Evolutionary conservation across 1,140 invertebrate species (phyloP).

Genomic region (Heliconius hewitsoni): DNA sequence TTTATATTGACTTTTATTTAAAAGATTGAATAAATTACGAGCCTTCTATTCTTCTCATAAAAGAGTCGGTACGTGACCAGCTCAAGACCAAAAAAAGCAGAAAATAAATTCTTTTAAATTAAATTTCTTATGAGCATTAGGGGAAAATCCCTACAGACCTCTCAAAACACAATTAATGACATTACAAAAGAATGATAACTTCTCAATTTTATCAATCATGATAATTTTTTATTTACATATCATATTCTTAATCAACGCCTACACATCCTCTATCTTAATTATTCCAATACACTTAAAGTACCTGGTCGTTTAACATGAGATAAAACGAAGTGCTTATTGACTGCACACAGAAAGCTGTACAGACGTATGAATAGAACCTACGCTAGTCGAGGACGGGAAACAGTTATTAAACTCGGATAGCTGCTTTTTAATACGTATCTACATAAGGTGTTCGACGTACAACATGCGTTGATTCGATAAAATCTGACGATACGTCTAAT

Average conservation of each 20-base stretch:
- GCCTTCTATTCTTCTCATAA: neutral
- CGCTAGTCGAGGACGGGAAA: neutral
- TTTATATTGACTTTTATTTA: conserved; percentile 2
- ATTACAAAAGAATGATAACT: neutral
- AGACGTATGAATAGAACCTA: conserved; percentile 24
- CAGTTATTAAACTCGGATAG: conserved; percentile 16
- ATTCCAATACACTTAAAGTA: conserved; percentile 35
- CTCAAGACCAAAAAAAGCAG: too few species aligned
- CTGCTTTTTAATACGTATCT: conserved; percentile 15
- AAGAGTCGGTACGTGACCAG: neutral
- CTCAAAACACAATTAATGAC: neutral
- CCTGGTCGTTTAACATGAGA: conserved; percentile 36
- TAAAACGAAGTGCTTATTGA: conserved; percentile 37
- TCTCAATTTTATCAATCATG: neutral
- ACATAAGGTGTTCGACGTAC: neutral
- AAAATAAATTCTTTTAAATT: too few species aligned
- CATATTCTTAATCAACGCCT: conserved; percentile 15
- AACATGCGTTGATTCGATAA: conserved; percentile 2
- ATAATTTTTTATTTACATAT: neutral
- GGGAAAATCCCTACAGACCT: too few species aligned
- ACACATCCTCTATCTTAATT: conserved; percentile 24
- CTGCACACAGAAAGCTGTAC: conserved; percentile 31
- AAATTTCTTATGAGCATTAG: too few species aligned
- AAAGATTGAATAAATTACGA: neutral
- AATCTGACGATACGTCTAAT: neutral